Percentiles rank a stretch among this genome's conserved stretches.
Evolutionary conservation across 2,888 invertebrate genomes (phyloP).

Genomic region (Opisthograptis luteolata): DNA sequence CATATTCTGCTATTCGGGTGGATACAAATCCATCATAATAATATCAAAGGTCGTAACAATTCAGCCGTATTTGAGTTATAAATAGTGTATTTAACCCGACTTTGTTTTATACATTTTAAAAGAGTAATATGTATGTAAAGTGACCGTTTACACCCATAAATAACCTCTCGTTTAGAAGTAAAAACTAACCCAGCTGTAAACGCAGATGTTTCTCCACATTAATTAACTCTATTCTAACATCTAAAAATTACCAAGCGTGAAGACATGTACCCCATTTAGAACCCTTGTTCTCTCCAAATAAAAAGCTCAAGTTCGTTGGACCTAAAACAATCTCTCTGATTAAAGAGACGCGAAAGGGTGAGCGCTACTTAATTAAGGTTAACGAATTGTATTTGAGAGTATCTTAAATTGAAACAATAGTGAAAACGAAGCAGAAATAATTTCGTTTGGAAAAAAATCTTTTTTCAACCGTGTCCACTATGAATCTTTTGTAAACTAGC

Average conservation of each 20-base stretch:
- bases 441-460: slow-evolving; percentile 14
- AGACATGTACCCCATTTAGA: slow-evolving; percentile 15
- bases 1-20: no score
- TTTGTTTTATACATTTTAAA: no score
- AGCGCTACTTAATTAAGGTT: slow-evolving; percentile 26
- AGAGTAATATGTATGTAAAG: no score
- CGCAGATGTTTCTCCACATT: slow-evolving; percentile 14
- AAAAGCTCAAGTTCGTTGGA: slow-evolving; percentile 28
- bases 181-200: slow-evolving; percentile 3
- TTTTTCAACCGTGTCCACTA: neutral
- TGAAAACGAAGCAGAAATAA: slow-evolving; percentile 21
- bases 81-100: no score
- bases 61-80: no score
- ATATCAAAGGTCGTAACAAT: no score
- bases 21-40: no score
- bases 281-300: slow-evolving; percentile 10
- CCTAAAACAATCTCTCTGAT: slow-evolving; percentile 30
- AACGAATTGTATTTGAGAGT: slow-evolving; percentile 26
- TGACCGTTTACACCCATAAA: no score
- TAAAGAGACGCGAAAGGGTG: slow-evolving; percentile 28
- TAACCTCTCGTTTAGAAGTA: no score
- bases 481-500: slow-evolving; percentile 7
- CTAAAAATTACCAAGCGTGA: slow-evolving; percentile 20
- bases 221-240: slow-evolving; percentile 14
- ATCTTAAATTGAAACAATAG: slow-evolving; percentile 27